Conservation (phyloP, 1,140 invertebrate species). For the Cyrtorhinus lividipennis region DNA sequence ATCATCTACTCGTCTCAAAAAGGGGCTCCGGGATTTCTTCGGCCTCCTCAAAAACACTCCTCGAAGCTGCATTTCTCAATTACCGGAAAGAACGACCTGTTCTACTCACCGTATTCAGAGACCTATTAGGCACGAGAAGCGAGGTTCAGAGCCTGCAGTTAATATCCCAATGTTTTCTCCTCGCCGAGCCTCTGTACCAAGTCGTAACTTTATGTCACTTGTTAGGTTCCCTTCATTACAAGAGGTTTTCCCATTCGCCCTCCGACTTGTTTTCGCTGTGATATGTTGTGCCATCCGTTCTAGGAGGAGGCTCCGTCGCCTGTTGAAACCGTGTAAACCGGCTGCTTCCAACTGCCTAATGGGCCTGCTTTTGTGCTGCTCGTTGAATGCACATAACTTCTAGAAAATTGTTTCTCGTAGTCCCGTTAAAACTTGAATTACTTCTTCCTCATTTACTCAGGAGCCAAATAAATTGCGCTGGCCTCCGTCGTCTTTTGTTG, state of each 20-base stretch:
- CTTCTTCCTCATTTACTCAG: background rate
- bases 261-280: background rate
- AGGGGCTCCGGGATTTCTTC: no score
- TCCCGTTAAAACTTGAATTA: background rate
- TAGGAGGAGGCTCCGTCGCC: background rate
- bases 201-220: background rate
- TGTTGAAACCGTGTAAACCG: no score
- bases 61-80: no score
- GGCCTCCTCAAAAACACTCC: no score
- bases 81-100: no score
- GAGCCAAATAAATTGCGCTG: background rate
- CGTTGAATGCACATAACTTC: background rate
- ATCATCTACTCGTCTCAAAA: no score
- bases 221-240: background rate
- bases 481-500: no score
- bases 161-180: no score
- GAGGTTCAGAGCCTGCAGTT: background rate
- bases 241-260: background rate
- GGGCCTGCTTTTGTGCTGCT: background rate
- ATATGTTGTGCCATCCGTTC: background rate
- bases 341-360: background rate
- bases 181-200: background rate
- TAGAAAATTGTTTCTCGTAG: background rate
- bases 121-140: background rate
- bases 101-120: background rate